Percentiles rank a stretch among this genome's conserved stretches.
These are phyloP conservation scores for Loris lydekkerianus DNA, from an alignment of 2,797 vertebrate genomes.

Conservation along the genomic window DNA sequence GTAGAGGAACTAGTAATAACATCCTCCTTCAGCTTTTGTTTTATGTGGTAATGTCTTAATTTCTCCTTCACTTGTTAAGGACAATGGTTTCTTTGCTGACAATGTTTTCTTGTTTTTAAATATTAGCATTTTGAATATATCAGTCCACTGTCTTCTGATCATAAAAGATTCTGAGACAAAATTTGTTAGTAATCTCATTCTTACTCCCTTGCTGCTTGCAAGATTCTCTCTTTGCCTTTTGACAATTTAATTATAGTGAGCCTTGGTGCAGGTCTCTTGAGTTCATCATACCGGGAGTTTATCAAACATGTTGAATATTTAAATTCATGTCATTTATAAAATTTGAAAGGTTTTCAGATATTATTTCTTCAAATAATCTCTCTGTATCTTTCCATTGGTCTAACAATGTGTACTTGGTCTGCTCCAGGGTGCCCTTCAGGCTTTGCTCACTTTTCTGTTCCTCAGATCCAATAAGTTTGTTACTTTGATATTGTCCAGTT, in stretches of 20 bases:
- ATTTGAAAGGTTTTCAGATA: background rate
- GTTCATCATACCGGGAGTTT: background rate
- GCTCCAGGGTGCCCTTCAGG: background rate
- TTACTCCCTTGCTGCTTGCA: background rate
- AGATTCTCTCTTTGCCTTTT: background rate
- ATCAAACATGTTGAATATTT: background rate
- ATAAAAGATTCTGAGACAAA: background rate
- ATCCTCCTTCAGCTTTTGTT: background rate
- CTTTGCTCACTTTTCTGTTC: background rate
- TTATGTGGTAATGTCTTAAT: background rate
- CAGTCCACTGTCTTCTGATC: background rate
- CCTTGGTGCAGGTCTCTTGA: background rate
- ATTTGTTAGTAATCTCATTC: background rate
- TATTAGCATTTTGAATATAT: background rate
- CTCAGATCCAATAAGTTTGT: background rate
- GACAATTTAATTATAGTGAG: background rate
- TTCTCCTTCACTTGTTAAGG: background rate
- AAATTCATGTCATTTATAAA: background rate
- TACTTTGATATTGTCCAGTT: background rate
- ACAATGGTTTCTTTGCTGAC: background rate
- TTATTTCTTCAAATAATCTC: background rate
- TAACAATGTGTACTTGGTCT: background rate
- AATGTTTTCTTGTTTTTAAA: background rate
- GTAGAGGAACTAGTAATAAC: background rate
- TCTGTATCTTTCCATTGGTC: background rate